Percentiles rank a stretch among this genome's conserved stretches.
Evolutionary conservation across 2,113 vertebrate genomes (phyloP).

Genomic region (Noturus placidus): DNA sequence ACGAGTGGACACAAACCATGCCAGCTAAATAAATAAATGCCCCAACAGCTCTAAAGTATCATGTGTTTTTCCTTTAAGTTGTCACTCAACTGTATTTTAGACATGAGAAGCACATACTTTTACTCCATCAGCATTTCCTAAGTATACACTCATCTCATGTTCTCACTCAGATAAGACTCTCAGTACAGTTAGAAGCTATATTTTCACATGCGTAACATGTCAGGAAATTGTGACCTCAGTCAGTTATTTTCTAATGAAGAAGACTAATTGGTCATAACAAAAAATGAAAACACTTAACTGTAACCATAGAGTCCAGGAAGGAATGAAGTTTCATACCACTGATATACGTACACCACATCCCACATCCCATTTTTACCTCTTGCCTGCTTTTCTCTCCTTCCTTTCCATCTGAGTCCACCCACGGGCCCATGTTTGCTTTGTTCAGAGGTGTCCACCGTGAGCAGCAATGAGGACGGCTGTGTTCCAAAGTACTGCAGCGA

Average conservation of each 20-base stretch:
- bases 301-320: background rate
- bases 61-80: background rate
- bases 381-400: conserved; percentile 51
- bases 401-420: conserved; percentile 57
- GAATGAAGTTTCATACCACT: background rate
- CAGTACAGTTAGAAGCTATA: background rate
- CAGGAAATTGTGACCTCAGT: background rate
- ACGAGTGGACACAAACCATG: background rate
- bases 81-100: background rate
- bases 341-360: background rate
- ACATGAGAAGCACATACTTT: background rate
- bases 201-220: background rate
- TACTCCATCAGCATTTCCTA: background rate
- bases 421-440: conserved; percentile 58
- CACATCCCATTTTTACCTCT: conserved; percentile 62
- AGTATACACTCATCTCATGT: background rate
- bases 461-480: conserved; percentile 17
- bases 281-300: background rate
- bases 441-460: conserved; percentile 27
- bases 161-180: background rate
- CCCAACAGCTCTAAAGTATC: background rate
- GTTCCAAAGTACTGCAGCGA: background rate
- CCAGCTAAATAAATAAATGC: background rate
- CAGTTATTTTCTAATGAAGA: background rate
- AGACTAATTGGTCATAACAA: background rate